Evolutionary conservation across 1,140 invertebrate species (phyloP), one percentile per base, ranked within the genome.

Genomic region (Drosophila erecta): DNA sequence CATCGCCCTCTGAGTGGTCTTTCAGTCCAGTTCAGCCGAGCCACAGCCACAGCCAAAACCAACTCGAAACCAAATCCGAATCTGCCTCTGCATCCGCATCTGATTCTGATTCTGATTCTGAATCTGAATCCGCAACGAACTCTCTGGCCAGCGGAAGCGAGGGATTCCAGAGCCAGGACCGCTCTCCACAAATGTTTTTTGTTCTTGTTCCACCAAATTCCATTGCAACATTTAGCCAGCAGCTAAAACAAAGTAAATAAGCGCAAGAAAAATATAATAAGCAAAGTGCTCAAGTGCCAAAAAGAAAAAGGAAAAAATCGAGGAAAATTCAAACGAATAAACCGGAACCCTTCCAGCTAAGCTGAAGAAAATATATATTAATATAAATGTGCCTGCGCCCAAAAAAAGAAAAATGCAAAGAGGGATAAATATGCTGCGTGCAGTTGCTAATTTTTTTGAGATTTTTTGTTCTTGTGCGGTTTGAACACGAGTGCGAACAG

Each of bases 1-100:
- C 54, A 50, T 72, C 66, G 78, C 77, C 75, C 77, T 86, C 79
- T 78, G 67, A 80, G 66, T 77, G 83, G 77, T 86, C 84, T 14
- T 86, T 59, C 59, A 56, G 59, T 56, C 38, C 69, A 55, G 56
- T 62, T n/a, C 40, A 43, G 40, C 10, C 67, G 69, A 41, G 60
- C 61, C 54, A 56, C 33, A 66, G 44, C 49, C 61, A 69, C 20
- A 30, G n/a, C 47, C 24, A 30, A 44, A 27, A 8, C 30, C 33
- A 12, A 69, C 35, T 17, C 37, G 59, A 7, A 58, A 41, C 11
- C 30, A 8, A 41, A 62, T 24, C 51, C 38, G n/a, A 33, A 4
- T 8, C 27, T 7, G 27, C 8, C 8, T 30, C 27, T 30, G 7
- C 27, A 30, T 30, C 0, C n/a, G n/a, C n/a, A n/a, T n/a, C n/a